These are phyloP conservation scores for Caenorhabditis sp. DNA, from an alignment of 2,888 invertebrate genomes.

Conservation along the genomic window DNA sequence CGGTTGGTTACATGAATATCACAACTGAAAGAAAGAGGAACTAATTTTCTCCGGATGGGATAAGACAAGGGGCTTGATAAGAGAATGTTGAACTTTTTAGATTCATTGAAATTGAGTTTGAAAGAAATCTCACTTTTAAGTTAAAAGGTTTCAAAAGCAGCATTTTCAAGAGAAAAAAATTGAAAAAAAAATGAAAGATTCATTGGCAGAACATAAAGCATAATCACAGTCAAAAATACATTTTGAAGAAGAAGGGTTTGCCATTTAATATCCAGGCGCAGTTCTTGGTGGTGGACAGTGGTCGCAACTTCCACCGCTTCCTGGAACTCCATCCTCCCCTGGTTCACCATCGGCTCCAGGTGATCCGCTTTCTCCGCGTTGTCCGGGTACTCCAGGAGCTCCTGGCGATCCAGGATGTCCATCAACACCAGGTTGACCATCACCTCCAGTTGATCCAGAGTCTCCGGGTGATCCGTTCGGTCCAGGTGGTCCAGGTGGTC, in stretches of 20 bases:
- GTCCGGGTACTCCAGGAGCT: constrained; percentile 44
- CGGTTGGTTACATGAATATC: background rate
- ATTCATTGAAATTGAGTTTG: too few relatives aligned
- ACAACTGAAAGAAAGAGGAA: background rate
- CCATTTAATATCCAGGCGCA: constrained; percentile 34
- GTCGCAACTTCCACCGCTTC: constrained; percentile 35
- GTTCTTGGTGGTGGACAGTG: constrained; percentile 43
- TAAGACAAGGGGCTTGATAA: too few relatives aligned
- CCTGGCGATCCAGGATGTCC: constrained; percentile 45
- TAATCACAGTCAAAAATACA: constrained; percentile 1
- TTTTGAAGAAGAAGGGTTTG: background rate
- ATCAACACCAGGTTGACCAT: constrained; percentile 23
- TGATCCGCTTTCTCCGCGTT: constrained; percentile 42
- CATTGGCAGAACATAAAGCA: background rate
- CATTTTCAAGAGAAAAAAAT: too few relatives aligned
- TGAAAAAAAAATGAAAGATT: background rate
- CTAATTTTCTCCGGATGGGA: background rate
- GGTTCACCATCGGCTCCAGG: constrained; percentile 35
- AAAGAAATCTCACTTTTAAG: too few relatives aligned
- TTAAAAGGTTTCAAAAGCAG: too few relatives aligned
- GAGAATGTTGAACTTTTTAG: background rate
- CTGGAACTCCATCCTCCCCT: constrained; percentile 41
- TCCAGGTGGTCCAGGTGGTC: constrained; percentile 47
- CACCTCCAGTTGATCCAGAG: constrained; percentile 39
- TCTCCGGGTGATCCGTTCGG: constrained; percentile 38